A percentile compares a stretch with the other conserved stretches of the same genome.
Evolutionary conservation across 2,113 vertebrate genomes (phyloP).

Genomic region (Ancistrus triradiatus): DNA sequence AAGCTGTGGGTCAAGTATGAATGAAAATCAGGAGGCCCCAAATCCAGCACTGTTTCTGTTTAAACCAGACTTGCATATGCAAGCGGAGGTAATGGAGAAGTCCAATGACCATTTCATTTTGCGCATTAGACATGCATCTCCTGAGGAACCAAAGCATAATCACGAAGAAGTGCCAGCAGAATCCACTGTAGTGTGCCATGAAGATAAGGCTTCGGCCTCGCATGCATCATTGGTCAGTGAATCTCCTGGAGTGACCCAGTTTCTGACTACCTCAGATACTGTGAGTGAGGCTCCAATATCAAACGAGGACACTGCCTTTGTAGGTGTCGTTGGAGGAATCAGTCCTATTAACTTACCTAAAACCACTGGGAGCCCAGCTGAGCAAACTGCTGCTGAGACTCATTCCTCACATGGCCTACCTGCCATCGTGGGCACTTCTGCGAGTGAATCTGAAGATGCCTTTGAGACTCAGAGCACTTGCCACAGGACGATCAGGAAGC

Average conservation of each 20-base stretch:
- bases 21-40: conserved; percentile 60
- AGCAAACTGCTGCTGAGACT: no score
- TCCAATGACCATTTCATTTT: conserved; percentile 95
- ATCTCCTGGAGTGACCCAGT: not conserved
- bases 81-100: conserved; percentile 91
- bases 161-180: conserved; percentile 39
- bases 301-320: not conserved
- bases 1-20: conserved; percentile 77
- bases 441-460: not conserved
- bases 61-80: conserved; percentile 85
- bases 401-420: not conserved
- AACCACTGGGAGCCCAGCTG: not conserved
- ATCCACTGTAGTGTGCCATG: not conserved
- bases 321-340: not conserved
- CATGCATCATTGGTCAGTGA: not conserved
- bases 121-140: conserved; percentile 76
- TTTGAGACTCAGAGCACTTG: not conserved
- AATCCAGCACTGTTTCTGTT: conserved; percentile 73
- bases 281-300: conserved; percentile 2
- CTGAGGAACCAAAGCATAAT: conserved; percentile 21
- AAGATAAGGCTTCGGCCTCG: not conserved
- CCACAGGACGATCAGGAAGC: conserved; percentile 46
- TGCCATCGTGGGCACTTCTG: conserved; percentile 5
- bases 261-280: not conserved
- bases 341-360: not conserved